These are phyloP conservation scores for Galeruca laticollis DNA, from an alignment of 2,888 invertebrate species.

Conservation along the genomic window DNA sequence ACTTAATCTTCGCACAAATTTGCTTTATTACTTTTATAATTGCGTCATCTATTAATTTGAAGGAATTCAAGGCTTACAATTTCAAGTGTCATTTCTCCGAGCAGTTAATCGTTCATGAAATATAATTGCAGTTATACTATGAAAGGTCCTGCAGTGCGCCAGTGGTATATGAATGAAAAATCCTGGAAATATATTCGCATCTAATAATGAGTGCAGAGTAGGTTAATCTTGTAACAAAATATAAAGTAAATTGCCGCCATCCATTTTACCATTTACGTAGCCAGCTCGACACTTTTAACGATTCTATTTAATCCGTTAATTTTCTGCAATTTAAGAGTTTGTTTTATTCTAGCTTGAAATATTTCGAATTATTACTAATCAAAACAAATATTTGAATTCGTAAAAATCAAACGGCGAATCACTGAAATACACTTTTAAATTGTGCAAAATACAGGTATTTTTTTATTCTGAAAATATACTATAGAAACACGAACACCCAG, in stretches of 20 bases:
- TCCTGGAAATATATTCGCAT: not conserved
- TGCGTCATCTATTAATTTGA: not conserved
- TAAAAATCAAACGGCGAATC: not conserved
- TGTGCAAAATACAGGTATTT: too few relatives aligned
- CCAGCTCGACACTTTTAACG: conserved; percentile 18
- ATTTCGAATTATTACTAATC: not conserved
- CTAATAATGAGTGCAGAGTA: conserved; percentile 28
- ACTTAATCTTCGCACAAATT: not conserved
- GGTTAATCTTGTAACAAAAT: conserved; percentile 31
- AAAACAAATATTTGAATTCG: not conserved
- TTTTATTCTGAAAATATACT: too few relatives aligned
- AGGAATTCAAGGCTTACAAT: not conserved
- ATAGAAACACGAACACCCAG: too few relatives aligned
- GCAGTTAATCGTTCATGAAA: conserved; percentile 3
- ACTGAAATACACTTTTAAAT: too few relatives aligned
- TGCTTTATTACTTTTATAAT: not conserved
- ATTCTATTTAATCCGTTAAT: conserved; percentile 11
- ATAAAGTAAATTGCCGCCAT: conserved; percentile 26
- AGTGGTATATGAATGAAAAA: conserved; percentile 24
- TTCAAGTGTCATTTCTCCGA: conserved; percentile 1
- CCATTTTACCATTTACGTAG: conserved; percentile 24
- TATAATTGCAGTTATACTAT: conserved; percentile 17
- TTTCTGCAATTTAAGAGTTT: not conserved
- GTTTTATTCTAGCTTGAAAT: not conserved
- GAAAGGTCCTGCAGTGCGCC: conserved; percentile 11